A percentile compares a stretch with the other conserved stretches of the same genome.
Conservation (phyloP, 2,797 vertebrate species). For the Aulostomus chinensis region DNA sequence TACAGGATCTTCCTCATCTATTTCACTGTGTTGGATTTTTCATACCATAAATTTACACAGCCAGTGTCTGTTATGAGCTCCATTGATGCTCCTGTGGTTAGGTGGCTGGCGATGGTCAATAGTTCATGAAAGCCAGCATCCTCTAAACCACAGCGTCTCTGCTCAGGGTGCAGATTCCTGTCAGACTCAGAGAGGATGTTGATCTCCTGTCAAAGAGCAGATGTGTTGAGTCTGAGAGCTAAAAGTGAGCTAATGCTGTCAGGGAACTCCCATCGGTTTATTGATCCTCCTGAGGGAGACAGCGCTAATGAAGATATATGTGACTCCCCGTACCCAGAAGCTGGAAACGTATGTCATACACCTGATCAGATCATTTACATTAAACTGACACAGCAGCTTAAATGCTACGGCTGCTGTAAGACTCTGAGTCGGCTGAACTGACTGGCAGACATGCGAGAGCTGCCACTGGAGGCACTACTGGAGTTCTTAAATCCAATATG, state of each 20-base stretch:
- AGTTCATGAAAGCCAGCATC: conserved; percentile 14
- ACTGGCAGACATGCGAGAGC: too few species aligned
- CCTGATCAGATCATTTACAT: conserved; percentile 7
- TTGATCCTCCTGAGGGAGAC: conserved; percentile 39
- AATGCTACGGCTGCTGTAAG: too few species aligned
- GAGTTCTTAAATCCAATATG: conserved; percentile 59
- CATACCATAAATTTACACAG: conserved; percentile 1
- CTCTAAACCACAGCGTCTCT: conserved; percentile 2
- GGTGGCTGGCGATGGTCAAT: too few species aligned
- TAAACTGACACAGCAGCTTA: not conserved
- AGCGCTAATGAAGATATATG: conserved; percentile 48
- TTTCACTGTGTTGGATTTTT: not conserved
- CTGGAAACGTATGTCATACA: too few species aligned
- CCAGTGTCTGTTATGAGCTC: too few species aligned
- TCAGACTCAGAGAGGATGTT: conserved; percentile 16
- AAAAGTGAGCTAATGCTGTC: too few species aligned
- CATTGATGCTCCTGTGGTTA: too few species aligned
- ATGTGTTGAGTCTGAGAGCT: conserved; percentile 3
- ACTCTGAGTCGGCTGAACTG: too few species aligned
- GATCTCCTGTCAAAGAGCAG: conserved; percentile 34
- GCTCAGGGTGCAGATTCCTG: too few species aligned
- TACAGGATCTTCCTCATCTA: too few species aligned
- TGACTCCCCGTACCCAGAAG: not conserved
- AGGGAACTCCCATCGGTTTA: conserved; percentile 36
- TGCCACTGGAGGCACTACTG: conserved; percentile 16